Evolutionary conservation across 2,888 invertebrate genomes (phyloP).

Genomic region (Pristionchus exspectatus): DNA sequence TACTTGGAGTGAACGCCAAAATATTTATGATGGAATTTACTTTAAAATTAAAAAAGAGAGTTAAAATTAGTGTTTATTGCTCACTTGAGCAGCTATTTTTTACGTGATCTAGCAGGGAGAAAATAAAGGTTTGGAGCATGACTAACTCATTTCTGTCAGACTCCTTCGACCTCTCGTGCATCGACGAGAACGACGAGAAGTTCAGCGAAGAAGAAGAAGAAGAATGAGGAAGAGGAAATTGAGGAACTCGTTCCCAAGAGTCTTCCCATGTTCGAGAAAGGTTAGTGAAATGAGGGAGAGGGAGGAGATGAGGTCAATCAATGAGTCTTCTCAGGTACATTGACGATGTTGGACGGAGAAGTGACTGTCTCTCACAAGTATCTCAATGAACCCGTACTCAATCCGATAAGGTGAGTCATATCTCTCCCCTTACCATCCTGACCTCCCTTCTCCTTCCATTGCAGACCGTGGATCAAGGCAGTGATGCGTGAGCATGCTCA

Average conservation of each 20-base stretch:
- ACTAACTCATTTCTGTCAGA: neutral
- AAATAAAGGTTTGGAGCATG: neutral
- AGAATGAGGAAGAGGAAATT: neutral
- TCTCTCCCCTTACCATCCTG: neutral
- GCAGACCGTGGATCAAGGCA: constrained; percentile 39
- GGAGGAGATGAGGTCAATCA: neutral
- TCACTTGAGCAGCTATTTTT: no score
- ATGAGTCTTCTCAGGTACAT: neutral
- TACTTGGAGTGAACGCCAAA: no score
- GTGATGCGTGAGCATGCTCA: constrained; percentile 54
- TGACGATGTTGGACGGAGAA: constrained; percentile 46
- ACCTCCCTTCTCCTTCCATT: neutral
- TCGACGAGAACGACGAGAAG: constrained; percentile 31
- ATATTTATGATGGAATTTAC: no score
- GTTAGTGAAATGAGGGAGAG: neutral
- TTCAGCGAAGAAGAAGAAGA: constrained; percentile 20
- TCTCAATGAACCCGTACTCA: neutral
- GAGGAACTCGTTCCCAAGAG: constrained; percentile 35
- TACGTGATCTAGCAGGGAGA: neutral
- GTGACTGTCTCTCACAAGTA: neutral
- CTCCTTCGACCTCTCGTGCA: neutral
- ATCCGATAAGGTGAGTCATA: neutral
- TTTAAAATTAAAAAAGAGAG: no score
- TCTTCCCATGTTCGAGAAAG: constrained; percentile 39
- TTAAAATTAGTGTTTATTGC: no score